phyloP scores from a whole-genome alignment of 2,113 vertebrate genomes.

The Odobenus rosmarus region DNA sequence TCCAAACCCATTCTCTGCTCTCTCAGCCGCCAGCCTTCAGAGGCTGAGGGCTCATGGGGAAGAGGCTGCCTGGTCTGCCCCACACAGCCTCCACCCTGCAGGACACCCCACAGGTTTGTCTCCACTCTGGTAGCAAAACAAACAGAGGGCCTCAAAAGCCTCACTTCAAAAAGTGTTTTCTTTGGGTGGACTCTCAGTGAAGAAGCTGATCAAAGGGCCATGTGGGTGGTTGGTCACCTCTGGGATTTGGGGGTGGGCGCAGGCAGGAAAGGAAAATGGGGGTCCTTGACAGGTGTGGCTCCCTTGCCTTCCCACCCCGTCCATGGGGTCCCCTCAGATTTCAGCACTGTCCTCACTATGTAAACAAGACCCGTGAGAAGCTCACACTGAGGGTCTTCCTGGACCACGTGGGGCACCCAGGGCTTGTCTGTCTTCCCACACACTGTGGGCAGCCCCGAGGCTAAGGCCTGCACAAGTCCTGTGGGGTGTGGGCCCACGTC shows the following conservation, averaged over 20 bases:
- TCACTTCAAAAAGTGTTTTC: slow-evolving; percentile 58
- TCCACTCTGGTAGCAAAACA: not conserved
- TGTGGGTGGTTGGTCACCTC: not conserved
- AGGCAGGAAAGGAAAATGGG: not conserved
- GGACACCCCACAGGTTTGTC: not conserved
- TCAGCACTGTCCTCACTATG: not conserved
- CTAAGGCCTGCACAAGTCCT: not conserved
- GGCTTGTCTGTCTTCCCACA: not conserved
- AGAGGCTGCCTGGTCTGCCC: not conserved
- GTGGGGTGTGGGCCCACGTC: not conserved
- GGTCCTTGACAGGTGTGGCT: not conserved
- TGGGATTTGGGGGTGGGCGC: not conserved
- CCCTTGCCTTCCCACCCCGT: no score
- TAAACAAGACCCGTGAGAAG: not conserved
- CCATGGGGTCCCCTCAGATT: rapidly evolving
- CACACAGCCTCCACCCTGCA: rapidly evolving
- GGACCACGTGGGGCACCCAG: rapidly evolving
- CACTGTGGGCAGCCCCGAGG: not conserved
- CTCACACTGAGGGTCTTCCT: rapidly evolving
- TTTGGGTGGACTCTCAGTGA: not conserved
- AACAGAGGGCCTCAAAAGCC: not conserved
- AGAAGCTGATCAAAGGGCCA: not conserved
- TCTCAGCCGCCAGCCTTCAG: rapidly evolving
- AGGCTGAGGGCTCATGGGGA: not conserved
- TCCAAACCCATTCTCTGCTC: rapidly evolving